Evolutionary conservation across 2,113 vertebrate genomes (phyloP).

Genomic region (Fulica atra): DNA sequence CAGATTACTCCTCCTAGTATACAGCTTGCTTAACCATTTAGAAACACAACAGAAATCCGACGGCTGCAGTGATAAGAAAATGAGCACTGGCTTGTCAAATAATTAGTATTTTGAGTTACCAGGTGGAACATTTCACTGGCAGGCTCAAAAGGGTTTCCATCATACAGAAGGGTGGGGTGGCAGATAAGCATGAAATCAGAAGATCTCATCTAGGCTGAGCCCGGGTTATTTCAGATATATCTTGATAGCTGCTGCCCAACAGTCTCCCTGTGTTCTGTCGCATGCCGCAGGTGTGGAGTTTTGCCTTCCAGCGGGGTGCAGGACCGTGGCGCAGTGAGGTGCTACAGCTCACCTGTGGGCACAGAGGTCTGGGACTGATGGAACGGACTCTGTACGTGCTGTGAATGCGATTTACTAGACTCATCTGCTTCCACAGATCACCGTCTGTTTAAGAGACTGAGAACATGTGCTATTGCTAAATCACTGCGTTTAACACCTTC

Average conservation of each 20-base stretch:
- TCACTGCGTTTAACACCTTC: not conserved
- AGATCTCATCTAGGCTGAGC: not conserved
- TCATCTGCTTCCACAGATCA: not conserved
- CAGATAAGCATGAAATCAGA: not conserved
- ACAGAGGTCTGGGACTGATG: not conserved
- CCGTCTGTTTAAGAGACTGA: not conserved
- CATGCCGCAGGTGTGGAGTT: not conserved
- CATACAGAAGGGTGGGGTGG: not conserved
- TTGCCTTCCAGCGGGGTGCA: not conserved
- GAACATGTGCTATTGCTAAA: not conserved
- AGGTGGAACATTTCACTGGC: not conserved
- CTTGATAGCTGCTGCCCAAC: not conserved
- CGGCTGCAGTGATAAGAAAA: not conserved
- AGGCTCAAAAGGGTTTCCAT: not conserved
- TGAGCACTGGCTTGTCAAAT: not conserved
- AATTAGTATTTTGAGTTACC: constrained; percentile 2
- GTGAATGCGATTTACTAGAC: not conserved
- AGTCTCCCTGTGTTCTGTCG: not conserved
- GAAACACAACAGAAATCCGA: not conserved
- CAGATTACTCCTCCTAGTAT: constrained; percentile 40
- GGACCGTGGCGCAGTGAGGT: not conserved
- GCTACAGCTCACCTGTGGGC: not conserved
- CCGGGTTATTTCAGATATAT: not conserved
- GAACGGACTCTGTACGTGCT: not conserved
- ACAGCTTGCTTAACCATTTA: constrained; percentile 56